Percentiles rank a stretch among this genome's conserved stretches.
Conservation (phyloP, 2,797 vertebrate species). For the Onychomys leucogaster region DNA sequence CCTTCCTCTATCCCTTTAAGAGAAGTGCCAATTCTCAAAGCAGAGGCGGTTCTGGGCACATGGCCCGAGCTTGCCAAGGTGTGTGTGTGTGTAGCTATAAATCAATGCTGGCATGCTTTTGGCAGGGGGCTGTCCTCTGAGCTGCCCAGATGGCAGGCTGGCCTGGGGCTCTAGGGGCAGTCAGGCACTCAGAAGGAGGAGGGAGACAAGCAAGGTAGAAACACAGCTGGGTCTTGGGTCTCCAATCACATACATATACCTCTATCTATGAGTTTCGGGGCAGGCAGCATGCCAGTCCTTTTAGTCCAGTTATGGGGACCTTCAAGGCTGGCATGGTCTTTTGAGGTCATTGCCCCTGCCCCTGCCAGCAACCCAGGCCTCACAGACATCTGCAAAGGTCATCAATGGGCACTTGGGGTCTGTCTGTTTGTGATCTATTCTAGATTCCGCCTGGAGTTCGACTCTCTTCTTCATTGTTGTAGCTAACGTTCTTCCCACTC, state of each 20-base stretch:
- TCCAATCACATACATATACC: slow-evolving; percentile 44
- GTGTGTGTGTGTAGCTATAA: slow-evolving; percentile 72
- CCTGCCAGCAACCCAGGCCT: neutral
- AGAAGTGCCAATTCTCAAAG: slow-evolving; percentile 58
- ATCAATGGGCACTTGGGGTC: neutral
- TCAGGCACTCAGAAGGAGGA: slow-evolving; percentile 57
- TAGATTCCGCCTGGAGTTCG: neutral
- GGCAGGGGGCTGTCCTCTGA: slow-evolving; percentile 78
- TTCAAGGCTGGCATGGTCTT: slow-evolving; percentile 23
- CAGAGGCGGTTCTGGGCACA: slow-evolving; percentile 72
- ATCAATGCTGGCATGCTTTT: slow-evolving; percentile 82
- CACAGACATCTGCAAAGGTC: neutral
- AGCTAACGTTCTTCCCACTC: neutral
- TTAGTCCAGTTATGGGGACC: neutral
- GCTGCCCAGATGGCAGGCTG: slow-evolving; percentile 82
- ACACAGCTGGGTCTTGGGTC: slow-evolving; percentile 63
- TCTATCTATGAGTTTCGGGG: slow-evolving; percentile 45
- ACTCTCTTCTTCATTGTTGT: neutral
- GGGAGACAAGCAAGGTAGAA: slow-evolving; percentile 27
- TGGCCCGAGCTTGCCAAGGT: slow-evolving; percentile 72
- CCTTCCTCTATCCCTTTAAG: slow-evolving; percentile 76
- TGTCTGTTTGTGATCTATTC: neutral
- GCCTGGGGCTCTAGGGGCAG: slow-evolving; percentile 75
- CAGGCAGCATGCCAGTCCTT: slow-evolving; percentile 35
- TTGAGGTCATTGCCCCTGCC: neutral